Evolutionary conservation across 2,888 invertebrate genomes (phyloP).

Genomic region (Nomada lathburiana): DNA sequence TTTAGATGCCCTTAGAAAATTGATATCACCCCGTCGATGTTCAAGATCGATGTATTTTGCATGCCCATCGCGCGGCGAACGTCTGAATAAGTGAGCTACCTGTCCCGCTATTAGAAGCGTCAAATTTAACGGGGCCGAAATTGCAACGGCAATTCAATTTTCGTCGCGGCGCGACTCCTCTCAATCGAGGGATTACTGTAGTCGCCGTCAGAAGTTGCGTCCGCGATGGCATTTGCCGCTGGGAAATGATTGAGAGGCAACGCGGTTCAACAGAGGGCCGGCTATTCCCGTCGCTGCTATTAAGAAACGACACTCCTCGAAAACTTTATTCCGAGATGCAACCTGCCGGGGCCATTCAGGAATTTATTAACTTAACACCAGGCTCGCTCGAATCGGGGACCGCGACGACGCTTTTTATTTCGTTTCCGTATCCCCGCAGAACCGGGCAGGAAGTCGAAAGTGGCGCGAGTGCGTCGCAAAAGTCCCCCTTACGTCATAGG

Average conservation of each 20-base stretch:
- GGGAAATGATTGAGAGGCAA: constrained; percentile 17
- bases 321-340: constrained; percentile 12
- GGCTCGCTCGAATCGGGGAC: constrained; percentile 14
- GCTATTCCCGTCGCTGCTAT: not conserved
- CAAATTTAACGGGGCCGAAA: not conserved
- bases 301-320: not conserved
- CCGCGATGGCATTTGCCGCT: not conserved
- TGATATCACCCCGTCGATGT: no score
- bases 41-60: not conserved
- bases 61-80: not conserved
- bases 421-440: not conserved
- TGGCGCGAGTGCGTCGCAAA: constrained; percentile 33
- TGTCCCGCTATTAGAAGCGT: not conserved
- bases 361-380: no score
- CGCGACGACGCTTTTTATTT: not conserved
- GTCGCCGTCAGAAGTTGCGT: not conserved
- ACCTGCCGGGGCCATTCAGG: not conserved
- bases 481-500: constrained; percentile 49
- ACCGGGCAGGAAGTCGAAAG: constrained; percentile 32
- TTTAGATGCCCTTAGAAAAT: no score
- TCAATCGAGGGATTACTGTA: constrained; percentile 1
- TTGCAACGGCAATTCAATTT: constrained; percentile 23
- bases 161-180: not conserved
- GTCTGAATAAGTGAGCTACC: not conserved
- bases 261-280: not conserved